phyloP scores from a whole-genome alignment of 2,113 vertebrate species.

The Paralichthys olivaceus region DNA sequence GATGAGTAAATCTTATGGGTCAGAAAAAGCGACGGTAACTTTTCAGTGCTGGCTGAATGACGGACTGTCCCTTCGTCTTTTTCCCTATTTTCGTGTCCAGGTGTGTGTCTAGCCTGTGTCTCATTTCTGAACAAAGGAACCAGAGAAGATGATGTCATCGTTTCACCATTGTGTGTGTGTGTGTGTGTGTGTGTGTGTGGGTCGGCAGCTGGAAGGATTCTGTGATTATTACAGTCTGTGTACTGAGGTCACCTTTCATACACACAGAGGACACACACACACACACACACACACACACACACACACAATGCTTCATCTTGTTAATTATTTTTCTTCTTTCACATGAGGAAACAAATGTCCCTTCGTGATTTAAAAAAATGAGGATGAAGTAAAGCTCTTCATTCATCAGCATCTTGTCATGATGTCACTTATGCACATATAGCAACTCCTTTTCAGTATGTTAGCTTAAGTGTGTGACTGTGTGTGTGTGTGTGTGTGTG shows the following conservation, averaged over 20 bases:
- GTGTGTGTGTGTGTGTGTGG: slow-evolving; percentile 11
- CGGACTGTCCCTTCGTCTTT: neutral
- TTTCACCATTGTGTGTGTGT: slow-evolving; percentile 24
- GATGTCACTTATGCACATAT: slow-evolving; percentile 19
- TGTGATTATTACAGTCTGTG: slow-evolving; percentile 59
- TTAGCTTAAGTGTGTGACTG: neutral
- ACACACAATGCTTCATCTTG: slow-evolving; percentile 5
- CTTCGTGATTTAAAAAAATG: neutral
- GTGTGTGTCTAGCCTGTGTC: slow-evolving; percentile 42
- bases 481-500: too few relatives aligned
- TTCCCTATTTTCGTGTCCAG: neutral
- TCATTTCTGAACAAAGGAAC: slow-evolving; percentile 51
- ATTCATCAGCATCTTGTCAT: slow-evolving; percentile 31
- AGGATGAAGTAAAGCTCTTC: neutral
- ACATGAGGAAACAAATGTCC: neutral
- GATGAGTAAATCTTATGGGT: too few relatives aligned
- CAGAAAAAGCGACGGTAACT: neutral
- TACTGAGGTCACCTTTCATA: slow-evolving; percentile 66
- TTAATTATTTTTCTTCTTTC: neutral
- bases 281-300: neutral
- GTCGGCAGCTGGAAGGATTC: neutral
- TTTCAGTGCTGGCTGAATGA: neutral
- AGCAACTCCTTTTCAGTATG: neutral
- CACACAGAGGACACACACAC: neutral
- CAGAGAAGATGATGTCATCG: slow-evolving; percentile 63